These are phyloP conservation scores for Drosophila eugracilis DNA, from an alignment of 1,140 invertebrate genomes.

Conservation along the genomic window DNA sequence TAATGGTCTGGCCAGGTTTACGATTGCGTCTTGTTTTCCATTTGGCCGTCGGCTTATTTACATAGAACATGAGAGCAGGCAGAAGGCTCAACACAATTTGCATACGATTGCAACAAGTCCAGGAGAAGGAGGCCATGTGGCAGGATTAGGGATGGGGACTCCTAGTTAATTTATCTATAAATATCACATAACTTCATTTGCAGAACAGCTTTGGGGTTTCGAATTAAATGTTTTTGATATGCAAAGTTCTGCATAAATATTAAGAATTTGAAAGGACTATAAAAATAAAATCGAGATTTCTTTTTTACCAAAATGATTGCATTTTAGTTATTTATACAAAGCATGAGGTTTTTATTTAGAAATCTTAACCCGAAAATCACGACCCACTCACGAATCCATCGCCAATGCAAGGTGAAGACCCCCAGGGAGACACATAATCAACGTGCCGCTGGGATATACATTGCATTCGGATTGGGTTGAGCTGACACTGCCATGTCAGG, in stretches of 20 bases:
- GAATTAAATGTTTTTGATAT: too few species aligned
- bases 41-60: conserved; percentile 73
- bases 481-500: conserved; percentile 50
- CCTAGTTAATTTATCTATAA: neutral
- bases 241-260: too few species aligned
- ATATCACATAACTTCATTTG: neutral
- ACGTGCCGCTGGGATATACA: conserved; percentile 16
- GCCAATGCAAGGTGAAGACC: neutral
- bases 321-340: too few species aligned
- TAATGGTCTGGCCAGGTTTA: conserved; percentile 43
- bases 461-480: conserved; percentile 15
- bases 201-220: neutral
- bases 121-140: neutral
- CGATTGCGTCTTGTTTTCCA: conserved; percentile 62
- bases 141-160: conserved; percentile 1
- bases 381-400: conserved; percentile 16
- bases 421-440: conserved; percentile 31
- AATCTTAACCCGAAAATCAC: neutral
- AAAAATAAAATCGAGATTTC: too few species aligned
- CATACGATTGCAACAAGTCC: conserved; percentile 72
- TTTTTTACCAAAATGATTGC: too few species aligned
- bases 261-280: too few species aligned
- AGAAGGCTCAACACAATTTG: conserved; percentile 69
- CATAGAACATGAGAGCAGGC: conserved; percentile 75
- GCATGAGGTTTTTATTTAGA: too few species aligned